Base-by-base conservation (phyloP, 2,113 vertebrate genomes). In the Podarcis muralis region DNA sequence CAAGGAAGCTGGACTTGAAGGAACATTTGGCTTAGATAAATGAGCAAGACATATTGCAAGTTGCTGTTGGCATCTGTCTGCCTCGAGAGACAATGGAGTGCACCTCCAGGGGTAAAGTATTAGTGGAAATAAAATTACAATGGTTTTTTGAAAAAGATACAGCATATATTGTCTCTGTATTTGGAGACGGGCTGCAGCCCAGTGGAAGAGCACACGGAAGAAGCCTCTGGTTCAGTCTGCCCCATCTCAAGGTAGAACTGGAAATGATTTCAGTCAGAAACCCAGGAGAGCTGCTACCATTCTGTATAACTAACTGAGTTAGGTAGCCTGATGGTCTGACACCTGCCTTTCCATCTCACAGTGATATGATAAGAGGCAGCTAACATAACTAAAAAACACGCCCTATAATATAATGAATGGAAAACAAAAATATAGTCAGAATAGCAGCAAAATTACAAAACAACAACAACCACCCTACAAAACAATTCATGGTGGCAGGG, bases 141-240 rank as follows among this genome's bases (percentile, higher is more conserved):
- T 87, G 91, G 92, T 92, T 81, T 86, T 78, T 90, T 87, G 89
- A 89, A 89, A 94, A 91, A 68, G 81, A 48, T 93, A 87, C 94
- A 90, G 78, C 93, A 87, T 76, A 85, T 6, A 81, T 53, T 92
- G 8, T 27, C 35, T 86, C 91, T 90, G 87, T 87, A 81, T 69
- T 65, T 18, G 15, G 32, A 16, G n/a, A 74, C 18, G 16, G 23
- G 15, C 13, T 35, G 18, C 16, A 37, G 15, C 13, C 35, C 13
- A 74, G 16, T 35, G 13, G 13, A 20, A 35, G 32, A 6, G 69
- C 1, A 30, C 25, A 68, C 12, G 66, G 7, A 68, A 25, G 23
- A 68, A 27, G 66, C 25, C 66, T 25, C 66, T 4, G 32, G 13
- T 35, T 35, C n/a, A 18, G n/a, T 35, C n/a, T 16, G 13, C 18